Evolutionary conservation across 2,113 vertebrate genomes (phyloP).

Genomic region (Calidris pugnax): DNA sequence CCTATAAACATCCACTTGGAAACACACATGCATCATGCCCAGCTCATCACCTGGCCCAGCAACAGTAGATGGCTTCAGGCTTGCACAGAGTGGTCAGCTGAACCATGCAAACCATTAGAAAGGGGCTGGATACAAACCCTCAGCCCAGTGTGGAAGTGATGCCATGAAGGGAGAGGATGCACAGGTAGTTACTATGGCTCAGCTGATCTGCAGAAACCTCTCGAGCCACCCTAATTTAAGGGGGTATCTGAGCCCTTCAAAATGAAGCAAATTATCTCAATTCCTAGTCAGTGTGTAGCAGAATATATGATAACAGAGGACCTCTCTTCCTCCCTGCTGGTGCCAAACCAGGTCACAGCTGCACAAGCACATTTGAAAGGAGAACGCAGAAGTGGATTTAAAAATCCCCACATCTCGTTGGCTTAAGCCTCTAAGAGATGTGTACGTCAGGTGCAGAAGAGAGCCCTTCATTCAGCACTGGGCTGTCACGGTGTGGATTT

Average conservation of each 20-base stretch:
- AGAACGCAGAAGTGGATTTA: background rate
- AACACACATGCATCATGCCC: background rate
- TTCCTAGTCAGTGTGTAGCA: background rate
- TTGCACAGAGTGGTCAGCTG: background rate
- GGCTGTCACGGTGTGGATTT: background rate
- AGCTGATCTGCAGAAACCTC: background rate
- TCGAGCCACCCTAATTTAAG: background rate
- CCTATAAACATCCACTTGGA: background rate
- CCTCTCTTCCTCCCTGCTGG: background rate
- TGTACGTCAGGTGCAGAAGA: background rate
- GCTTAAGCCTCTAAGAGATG: background rate
- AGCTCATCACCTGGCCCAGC: background rate
- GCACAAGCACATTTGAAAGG: background rate
- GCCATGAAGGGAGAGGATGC: background rate
- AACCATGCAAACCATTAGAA: background rate
- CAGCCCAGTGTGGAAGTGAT: rapidly evolving
- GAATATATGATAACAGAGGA: background rate
- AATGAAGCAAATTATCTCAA: background rate
- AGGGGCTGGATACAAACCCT: background rate
- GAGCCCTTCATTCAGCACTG: background rate
- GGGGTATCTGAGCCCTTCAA: background rate
- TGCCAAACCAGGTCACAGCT: background rate
- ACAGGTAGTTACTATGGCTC: background rate
- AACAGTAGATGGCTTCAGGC: background rate
- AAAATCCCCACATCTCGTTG: background rate